These are phyloP conservation scores for Standfussiana lucernea DNA, from an alignment of 2,888 invertebrate genomes.

Conservation along the genomic window DNA sequence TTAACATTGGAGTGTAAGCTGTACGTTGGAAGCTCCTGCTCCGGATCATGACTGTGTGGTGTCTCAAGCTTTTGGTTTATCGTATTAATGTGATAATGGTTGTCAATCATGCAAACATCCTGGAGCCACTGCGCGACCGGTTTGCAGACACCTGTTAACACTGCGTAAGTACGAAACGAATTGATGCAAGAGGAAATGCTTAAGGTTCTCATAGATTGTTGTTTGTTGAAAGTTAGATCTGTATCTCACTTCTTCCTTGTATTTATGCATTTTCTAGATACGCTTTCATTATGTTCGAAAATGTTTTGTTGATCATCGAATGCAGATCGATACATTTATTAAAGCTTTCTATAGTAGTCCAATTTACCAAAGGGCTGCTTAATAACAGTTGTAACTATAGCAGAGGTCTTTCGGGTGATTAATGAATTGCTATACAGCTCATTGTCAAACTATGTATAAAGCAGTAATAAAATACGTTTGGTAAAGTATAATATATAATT, in stretches of 20 bases:
- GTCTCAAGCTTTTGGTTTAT: constrained; percentile 84
- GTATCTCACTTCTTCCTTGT: constrained; percentile 81
- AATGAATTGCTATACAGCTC: constrained; percentile 63
- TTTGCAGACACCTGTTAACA: constrained; percentile 84
- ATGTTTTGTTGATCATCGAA: constrained; percentile 77
- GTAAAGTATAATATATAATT: constrained; percentile 15
- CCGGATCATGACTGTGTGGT: constrained; percentile 77
- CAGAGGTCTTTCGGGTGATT: constrained; percentile 70
- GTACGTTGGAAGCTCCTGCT: constrained; percentile 78
- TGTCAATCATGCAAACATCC: constrained; percentile 90
- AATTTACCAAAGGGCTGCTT: constrained; percentile 73
- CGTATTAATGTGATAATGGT: constrained; percentile 90
- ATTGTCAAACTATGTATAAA: constrained; percentile 29
- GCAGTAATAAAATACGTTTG: constrained; percentile 29
- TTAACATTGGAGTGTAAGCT: constrained; percentile 37
- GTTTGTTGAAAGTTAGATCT: constrained; percentile 83
- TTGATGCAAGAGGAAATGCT: constrained; percentile 87
- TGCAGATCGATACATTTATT: constrained; percentile 75
- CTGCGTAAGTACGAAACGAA: constrained; percentile 87
- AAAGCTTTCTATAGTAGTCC: constrained; percentile 78
- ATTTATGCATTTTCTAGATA: constrained; percentile 85
- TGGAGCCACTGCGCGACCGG: constrained; percentile 86
- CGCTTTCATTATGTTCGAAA: constrained; percentile 83
- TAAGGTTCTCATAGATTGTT: constrained; percentile 85
- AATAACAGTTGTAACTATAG: constrained; percentile 74